Conservation (phyloP, 2,888 invertebrate genomes). For the Drymonia ruficornis region DNA sequence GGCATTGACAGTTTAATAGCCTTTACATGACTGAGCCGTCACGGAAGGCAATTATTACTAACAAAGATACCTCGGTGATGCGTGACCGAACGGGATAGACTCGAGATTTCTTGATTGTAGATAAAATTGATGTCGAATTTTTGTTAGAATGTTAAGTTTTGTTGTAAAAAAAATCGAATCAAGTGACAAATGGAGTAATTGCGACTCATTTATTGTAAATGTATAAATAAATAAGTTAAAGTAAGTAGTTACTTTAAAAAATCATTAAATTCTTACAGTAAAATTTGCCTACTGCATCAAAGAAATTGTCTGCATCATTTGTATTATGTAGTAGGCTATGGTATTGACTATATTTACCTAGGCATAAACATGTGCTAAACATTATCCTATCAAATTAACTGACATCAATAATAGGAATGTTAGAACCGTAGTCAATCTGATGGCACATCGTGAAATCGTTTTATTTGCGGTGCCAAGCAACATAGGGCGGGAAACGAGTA, state of each 20-base stretch:
- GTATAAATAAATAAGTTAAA: no score
- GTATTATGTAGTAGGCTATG: no score
- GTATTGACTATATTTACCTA: no score
- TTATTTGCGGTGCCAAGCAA: constrained; percentile 40
- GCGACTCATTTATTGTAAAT: no score
- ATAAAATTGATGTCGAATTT: constrained; percentile 15
- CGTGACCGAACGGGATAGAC: constrained; percentile 45
- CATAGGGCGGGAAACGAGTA: constrained; percentile 41
- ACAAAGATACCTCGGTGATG: constrained; percentile 50
- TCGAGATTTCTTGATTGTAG: constrained; percentile 33
- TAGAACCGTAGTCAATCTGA: constrained; percentile 7
- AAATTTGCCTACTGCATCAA: no score
- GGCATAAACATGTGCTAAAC: no score
- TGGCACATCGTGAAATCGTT: constrained; percentile 22
- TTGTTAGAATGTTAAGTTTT: not conserved
- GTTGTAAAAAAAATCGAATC: no score
- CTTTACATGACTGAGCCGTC: constrained; percentile 49
- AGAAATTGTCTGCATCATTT: no score
- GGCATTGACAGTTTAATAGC: constrained; percentile 75
- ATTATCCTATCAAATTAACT: not conserved
- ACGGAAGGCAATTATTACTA: constrained; percentile 53
- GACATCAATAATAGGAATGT: not conserved
- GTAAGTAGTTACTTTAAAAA: no score
- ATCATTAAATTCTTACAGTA: no score
- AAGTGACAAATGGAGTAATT: no score